A percentile compares a stretch with the other conserved stretches of the same genome.
Conservation (phyloP, 2,888 invertebrate species). For the Chesias legatella region DNA sequence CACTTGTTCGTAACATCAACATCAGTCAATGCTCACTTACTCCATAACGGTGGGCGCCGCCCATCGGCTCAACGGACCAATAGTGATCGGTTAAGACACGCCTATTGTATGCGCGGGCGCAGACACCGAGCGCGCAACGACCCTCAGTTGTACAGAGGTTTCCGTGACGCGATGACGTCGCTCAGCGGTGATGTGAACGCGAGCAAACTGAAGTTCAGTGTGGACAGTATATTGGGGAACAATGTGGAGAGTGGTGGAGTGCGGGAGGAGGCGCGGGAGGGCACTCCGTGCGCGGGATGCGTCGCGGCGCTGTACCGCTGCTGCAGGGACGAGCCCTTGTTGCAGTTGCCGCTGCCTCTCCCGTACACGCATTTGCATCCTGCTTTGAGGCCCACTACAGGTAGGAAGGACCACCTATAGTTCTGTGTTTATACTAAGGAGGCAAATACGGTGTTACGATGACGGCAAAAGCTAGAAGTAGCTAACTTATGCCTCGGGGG, state of each 20-base stretch:
- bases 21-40: conserved; percentile 64
- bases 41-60: conserved; percentile 56
- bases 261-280: conserved; percentile 48
- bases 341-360: conserved; percentile 60
- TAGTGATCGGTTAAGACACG: conserved; percentile 51
- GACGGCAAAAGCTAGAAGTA: too few relatives aligned
- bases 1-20: conserved; percentile 61
- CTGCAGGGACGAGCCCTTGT: conserved; percentile 74
- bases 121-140: conserved; percentile 38
- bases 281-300: conserved; percentile 82
- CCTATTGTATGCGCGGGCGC: conserved; percentile 62
- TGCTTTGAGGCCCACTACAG: conserved; percentile 67
- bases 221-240: conserved; percentile 84
- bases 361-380: conserved; percentile 70
- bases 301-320: conserved; percentile 83
- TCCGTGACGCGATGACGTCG: conserved; percentile 53
- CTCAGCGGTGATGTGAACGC: conserved; percentile 57
- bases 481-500: too few relatives aligned
- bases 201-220: conserved; percentile 84
- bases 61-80: conserved; percentile 51
- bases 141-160: conserved; percentile 65
- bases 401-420: conserved; percentile 37
- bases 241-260: conserved; percentile 42
- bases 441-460: background rate
- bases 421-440: background rate